Conservation (phyloP, 2,888 invertebrate genomes). For the Acrobasis consociella region DNA sequence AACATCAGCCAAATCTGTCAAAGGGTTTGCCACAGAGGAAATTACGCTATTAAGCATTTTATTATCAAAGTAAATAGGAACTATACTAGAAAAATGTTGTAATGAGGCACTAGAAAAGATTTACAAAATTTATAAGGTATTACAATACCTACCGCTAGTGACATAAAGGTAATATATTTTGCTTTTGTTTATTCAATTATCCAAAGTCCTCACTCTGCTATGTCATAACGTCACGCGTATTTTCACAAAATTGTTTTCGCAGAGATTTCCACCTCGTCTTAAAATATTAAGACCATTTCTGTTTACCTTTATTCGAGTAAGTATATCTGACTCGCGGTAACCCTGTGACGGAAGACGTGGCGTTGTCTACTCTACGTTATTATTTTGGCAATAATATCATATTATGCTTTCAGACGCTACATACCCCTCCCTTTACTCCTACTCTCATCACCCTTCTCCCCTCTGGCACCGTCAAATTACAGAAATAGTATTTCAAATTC, state of each 20-base stretch:
- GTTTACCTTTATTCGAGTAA: constrained; percentile 17
- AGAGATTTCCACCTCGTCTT: constrained; percentile 12
- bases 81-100: too few species aligned
- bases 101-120: too few species aligned
- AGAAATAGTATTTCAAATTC: constrained; percentile 74
- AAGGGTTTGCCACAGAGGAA: too few species aligned
- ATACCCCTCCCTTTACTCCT: constrained; percentile 39
- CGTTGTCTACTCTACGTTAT: constrained; percentile 58
- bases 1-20: too few species aligned
- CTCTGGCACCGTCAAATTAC: constrained; percentile 58
- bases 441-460: constrained; percentile 37
- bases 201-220: background rate
- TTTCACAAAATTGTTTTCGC: background rate
- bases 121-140: too few species aligned
- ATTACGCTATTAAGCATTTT: too few species aligned
- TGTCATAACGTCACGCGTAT: background rate
- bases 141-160: too few species aligned
- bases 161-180: too few species aligned
- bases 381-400: constrained; percentile 74
- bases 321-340: constrained; percentile 27
- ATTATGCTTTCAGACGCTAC: constrained; percentile 60
- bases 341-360: constrained; percentile 46
- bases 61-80: too few species aligned
- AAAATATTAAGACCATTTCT: constrained; percentile 24
- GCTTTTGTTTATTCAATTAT: background rate